Base-by-base conservation (phyloP, 2,113 vertebrate species). In the Pavo muticus region DNA sequence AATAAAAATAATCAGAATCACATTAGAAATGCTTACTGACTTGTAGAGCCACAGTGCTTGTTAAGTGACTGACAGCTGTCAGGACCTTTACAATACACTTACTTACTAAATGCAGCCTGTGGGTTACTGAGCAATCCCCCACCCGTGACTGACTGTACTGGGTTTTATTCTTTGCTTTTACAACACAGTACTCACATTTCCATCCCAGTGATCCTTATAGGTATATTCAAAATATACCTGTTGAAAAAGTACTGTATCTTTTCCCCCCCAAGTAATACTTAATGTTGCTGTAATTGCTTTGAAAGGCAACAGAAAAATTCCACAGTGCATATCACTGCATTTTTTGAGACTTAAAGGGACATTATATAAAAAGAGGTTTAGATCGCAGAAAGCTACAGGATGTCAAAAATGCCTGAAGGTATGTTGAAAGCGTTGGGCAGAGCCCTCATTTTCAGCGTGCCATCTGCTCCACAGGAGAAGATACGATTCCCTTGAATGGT, bases 381-480 rank as follows among this genome's bases (percentile, higher is more conserved):
- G 69, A 69, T 77, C 79, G 59, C 52, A 7, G 69, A 80, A 82
- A 5, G 20, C 97, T 99, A 99, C 93, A 99, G 98, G 92, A 98
- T 95, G 95, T 99, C 98, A 40, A 99, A 98, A 97, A 99, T 98
- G 97, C 98, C 98, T 88, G 97, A 97, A 77, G 99, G 98, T 93
- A 99, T 97, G 72, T 98, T 98, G 98, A 99, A 99, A 97, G 98
- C 98, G 89, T 97, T 99, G 11, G 99, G 99, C 54, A 99, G 98
- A 87, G 99, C 98, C 90, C 99, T 98, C 97, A 99, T 99, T 97
- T 99, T 99, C 94, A 99, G 97, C 0, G 99, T 99, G 91, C 99
- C 99, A 35, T 99, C 99, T 9, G 99, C 99, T 57, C 99, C 99
- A 64, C 99, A 99, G 96, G 99, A 99, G 97, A 99, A 99, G 97